Evolutionary conservation across 2,113 vertebrate genomes (phyloP), one percentile per base, ranked within the genome.

Genomic region (Cynoglossus semilaevis): DNA sequence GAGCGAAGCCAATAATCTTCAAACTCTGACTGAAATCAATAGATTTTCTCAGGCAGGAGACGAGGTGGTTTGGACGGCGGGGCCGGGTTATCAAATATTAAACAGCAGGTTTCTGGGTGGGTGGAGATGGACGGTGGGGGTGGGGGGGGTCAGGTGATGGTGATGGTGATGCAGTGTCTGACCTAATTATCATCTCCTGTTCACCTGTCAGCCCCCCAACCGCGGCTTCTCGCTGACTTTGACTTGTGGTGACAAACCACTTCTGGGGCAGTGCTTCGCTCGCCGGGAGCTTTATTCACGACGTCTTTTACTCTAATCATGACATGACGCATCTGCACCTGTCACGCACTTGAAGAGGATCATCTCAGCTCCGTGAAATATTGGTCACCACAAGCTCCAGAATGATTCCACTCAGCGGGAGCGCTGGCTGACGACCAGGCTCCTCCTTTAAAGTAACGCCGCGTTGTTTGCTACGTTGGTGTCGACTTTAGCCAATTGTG

Each of bases 1-100:
- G 87, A 88, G 80, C 88, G 77, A 86, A 88, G 82, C 82, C 85
- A 87, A 88, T 88, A 85, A 85, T 88, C 74, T 79, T 73, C 46
- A 83, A 76, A 68, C 76, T 68, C 78, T 54, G 62, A 63, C 74
- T 77, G 72, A 86, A 88, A 91, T 92, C 87, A 85, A 90, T 89
- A 88, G 80, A 76, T 74, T 80, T 81, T 55, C 47, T 63, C 22
- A 45, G 64, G 56, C 54, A 66, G 50, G 15, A 47, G 53, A 29
- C 19, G 18, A 52, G 53, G 44, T 37, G 66, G 57, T 51, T 79
- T 29, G 22, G 22, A 29, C 22, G 22, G 22, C 22, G 22, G 22
- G 6, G 22, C 22, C 22, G 63, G 51, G 67, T 76, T 75, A 88
- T 91, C 64, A 88, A 92, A 88, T 88, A 90, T 91, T 90, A 85